Conservation (phyloP, 1,140 invertebrate genomes). For the Bombus pascuorum region DNA sequence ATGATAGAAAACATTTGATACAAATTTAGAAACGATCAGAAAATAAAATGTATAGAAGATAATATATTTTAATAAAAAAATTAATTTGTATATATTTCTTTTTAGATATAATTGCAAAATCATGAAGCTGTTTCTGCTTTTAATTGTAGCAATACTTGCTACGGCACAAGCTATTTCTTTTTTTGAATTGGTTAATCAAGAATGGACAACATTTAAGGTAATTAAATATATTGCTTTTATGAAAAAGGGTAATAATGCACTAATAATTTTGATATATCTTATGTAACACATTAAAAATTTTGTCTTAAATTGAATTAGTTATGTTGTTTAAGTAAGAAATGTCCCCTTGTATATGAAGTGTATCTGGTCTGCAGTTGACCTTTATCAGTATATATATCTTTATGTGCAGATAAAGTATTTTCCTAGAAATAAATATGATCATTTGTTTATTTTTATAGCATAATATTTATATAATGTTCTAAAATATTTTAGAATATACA, state of each 20-base stretch:
- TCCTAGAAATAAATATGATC: conserved; percentile 1
- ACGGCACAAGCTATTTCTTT: conserved; percentile 85
- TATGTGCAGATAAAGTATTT: not conserved
- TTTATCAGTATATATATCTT: not conserved
- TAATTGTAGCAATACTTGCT: conserved; percentile 80
- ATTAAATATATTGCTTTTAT: not conserved
- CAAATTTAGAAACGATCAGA: not conserved
- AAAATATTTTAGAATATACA: too few relatives aligned
- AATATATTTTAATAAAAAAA: not conserved
- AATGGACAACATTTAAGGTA: conserved; percentile 91
- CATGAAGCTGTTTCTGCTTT: conserved; percentile 82
- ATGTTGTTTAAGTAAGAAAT: not conserved
- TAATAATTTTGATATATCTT: not conserved
- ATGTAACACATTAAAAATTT: not conserved
- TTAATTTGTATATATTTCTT: conserved; percentile 24
- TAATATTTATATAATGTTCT: not conserved
- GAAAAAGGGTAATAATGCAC: not conserved
- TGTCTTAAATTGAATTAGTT: not conserved
- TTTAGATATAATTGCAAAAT: conserved; percentile 37
- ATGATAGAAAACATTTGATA: not conserved
- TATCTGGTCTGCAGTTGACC: too few relatives aligned
- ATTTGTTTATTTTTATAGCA: not conserved
- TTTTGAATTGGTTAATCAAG: conserved; percentile 87
- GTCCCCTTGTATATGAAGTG: too few relatives aligned
- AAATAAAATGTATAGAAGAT: not conserved